Evolutionary conservation across 2,113 vertebrate genomes (phyloP).

Genomic region (Penelope pileata): DNA sequence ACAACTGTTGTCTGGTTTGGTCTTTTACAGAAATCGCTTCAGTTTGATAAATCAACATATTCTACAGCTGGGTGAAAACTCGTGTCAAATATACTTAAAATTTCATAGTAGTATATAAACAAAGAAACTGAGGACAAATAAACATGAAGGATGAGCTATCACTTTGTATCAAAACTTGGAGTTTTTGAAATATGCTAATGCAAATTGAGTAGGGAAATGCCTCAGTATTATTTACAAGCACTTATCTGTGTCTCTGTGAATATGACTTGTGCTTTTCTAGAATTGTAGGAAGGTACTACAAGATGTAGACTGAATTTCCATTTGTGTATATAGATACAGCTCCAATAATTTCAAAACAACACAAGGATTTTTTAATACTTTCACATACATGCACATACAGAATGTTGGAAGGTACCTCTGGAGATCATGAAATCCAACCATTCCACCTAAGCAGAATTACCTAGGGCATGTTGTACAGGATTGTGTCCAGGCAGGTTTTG

Average conservation of each 20-base stretch:
- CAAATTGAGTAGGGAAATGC: neutral
- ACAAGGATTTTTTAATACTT: neutral
- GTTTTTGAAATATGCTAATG: neutral
- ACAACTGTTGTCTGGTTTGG: neutral
- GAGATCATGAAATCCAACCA: too few relatives aligned
- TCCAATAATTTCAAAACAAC: neutral
- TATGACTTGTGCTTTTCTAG: neutral
- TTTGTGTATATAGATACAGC: neutral
- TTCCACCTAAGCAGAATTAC: too few relatives aligned
- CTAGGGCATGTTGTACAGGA: too few relatives aligned
- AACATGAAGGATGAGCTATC: neutral
- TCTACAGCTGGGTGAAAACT: slow-evolving; percentile 2
- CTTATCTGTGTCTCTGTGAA: neutral
- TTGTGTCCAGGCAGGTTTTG: too few relatives aligned
- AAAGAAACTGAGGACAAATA: neutral
- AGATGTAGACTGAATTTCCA: neutral
- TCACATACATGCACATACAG: neutral
- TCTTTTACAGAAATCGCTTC: neutral
- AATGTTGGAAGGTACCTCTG: neutral
- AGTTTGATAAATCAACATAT: neutral
- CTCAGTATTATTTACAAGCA: neutral
- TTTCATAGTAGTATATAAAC: neutral
- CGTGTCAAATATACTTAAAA: neutral
- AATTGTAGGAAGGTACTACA: neutral
- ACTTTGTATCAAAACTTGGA: neutral